Conservation (phyloP, 2,797 vertebrate genomes). For the Crenichthys baileyi region DNA sequence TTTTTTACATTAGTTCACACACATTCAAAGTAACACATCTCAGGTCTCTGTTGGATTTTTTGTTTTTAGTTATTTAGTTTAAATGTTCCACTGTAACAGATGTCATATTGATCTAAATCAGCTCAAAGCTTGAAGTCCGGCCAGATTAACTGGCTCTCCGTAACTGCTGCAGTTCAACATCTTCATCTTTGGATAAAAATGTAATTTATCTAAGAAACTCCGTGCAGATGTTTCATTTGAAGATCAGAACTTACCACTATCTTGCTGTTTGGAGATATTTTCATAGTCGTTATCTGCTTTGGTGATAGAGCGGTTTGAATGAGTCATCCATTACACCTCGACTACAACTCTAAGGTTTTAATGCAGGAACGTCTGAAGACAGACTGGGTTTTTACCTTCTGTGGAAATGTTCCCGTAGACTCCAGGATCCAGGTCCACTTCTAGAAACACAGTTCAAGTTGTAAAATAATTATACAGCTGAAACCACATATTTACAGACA, state of each 20-base stretch:
- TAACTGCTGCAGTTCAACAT: not conserved
- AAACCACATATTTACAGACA: not conserved
- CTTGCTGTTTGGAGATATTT: conserved; percentile 46
- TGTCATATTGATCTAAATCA: not conserved
- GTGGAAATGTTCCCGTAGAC: conserved; percentile 57
- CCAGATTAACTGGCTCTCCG: too few species aligned
- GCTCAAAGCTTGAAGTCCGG: too few species aligned
- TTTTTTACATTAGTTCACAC: too few species aligned
- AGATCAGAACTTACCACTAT: not conserved
- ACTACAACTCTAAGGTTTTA: not conserved
- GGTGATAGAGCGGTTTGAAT: conserved; percentile 6
- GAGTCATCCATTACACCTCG: not conserved
- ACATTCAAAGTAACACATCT: not conserved
- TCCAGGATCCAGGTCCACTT: not conserved
- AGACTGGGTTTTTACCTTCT: conserved; percentile 25
- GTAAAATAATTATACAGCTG: not conserved
- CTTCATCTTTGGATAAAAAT: not conserved
- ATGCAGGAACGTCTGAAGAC: not conserved
- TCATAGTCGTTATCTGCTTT: conserved; percentile 71
- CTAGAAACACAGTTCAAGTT: conserved; percentile 7
- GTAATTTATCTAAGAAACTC: not conserved
- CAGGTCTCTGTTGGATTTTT: not conserved
- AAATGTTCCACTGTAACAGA: not conserved
- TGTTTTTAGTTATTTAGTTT: not conserved
- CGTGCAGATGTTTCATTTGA: not conserved